Base-by-base conservation (phyloP, 2,797 vertebrate genomes). In the Acridotheres tristis region DNA sequence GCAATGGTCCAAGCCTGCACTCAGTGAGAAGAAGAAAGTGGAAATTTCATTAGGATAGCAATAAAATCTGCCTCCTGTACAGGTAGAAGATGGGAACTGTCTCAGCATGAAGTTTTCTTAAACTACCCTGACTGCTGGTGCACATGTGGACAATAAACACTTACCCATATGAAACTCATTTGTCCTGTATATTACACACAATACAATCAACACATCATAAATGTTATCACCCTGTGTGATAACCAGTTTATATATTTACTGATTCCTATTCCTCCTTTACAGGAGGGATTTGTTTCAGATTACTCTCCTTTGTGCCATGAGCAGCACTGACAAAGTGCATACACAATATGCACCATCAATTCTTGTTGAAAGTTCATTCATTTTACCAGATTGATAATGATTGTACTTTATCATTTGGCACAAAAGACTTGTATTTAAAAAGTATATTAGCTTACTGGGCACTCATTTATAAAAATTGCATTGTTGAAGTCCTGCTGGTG, bases 381-480 rank as follows among this genome's bases (percentile, higher is more conserved):
- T 94, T 95, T 88, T 81, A 53, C 74, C 11, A 62, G 68, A 75
- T 59, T 97, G 93, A 93, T 97, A 97, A 48, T 62, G 67, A 84
- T 55, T 89, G 61, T 67, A 68, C 54, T 88, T 96, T 97, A 97
- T 96, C 96, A 85, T 50, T 89, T 96, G 77, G 78, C 87, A 96
- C 89, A 94, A 97, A 96, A 76, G 71, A 34, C 68, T 58, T 17
- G 3, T 92, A 91, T 94, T 97, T 91, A 55, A 92, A 93, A 89
- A 81, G 71, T 5, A 0, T 95, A 88, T 97, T 97, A 93, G 71
- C 93, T 97, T 93, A 95, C 92, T 94, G 67, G 79, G 91, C 58
- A 94, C 82, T 96, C 95, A 96, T 97, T 96, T 96, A 91, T 96
- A 92, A 93, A 92, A 97, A 93, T 85, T 83, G 25, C 55, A 89